Evolutionary conservation across 2,888 invertebrate species (phyloP).

Genomic region (Agonopterix heracliana): DNA sequence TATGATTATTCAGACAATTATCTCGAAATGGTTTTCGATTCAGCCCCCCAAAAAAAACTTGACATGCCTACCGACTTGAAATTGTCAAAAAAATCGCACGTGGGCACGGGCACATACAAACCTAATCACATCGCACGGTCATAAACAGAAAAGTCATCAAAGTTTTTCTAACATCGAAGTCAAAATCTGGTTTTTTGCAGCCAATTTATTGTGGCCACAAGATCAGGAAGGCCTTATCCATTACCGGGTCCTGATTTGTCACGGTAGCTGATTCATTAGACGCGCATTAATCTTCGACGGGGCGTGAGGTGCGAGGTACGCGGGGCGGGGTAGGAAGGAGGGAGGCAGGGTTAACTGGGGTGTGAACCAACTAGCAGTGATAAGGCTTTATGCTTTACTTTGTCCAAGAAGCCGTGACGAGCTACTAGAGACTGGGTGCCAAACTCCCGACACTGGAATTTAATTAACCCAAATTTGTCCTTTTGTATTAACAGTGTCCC

Average conservation of each 20-base stretch:
- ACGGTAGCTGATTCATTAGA: constrained; percentile 68
- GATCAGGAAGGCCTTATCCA: constrained; percentile 59
- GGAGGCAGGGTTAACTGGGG: constrained; percentile 19
- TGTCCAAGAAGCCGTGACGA: constrained; percentile 59
- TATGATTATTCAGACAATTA: too few species aligned
- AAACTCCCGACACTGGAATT: constrained; percentile 59
- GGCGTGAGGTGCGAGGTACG: constrained; percentile 33
- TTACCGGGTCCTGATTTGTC: constrained; percentile 64
- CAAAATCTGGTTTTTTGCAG: constrained; percentile 29
- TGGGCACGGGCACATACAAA: too few species aligned
- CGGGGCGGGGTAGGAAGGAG: not conserved
- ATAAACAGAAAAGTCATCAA: too few species aligned
- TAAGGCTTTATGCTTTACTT: constrained; percentile 60
- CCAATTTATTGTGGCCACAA: constrained; percentile 53
- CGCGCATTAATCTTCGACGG: constrained; percentile 55
- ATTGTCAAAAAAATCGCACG: too few species aligned
- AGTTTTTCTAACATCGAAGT: constrained; percentile 19
- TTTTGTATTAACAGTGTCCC: constrained; percentile 43
- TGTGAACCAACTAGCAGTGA: constrained; percentile 46
- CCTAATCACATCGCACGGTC: too few species aligned
- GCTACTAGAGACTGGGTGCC: constrained; percentile 37
- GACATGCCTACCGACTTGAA: too few species aligned
- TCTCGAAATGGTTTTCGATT: too few species aligned
- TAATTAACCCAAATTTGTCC: constrained; percentile 66
- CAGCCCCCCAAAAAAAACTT: too few species aligned